Evolutionary conservation across 2,888 invertebrate species (phyloP), one percentile per base, ranked within the genome.

Genomic region (Mallateleia sp.): DNA sequence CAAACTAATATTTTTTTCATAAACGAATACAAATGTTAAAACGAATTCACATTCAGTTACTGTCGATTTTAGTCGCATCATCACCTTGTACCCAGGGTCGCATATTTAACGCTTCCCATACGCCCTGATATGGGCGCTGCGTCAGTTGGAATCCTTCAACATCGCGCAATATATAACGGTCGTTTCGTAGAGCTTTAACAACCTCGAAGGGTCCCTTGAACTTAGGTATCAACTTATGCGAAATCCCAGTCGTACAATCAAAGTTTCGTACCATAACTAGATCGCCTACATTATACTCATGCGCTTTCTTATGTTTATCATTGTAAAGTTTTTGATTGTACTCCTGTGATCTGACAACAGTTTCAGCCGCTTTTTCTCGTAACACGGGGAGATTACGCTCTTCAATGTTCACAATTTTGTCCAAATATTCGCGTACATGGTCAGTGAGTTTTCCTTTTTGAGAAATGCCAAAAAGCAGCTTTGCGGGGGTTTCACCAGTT

Each of bases 281-380:
- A 34, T 88, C 89, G 2, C 77, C 87, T 1, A 67, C 42, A 25
- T 84, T 24, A 22, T 89, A 89, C 20, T 69, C 60, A 52, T 79
- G 50, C 1, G 85, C 66, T 38, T 25, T 58, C 81, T 91, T 92
- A 42, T 89, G 91, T 54, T 78, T 91, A 50, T 82, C 88, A 78
- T 93, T 85, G 82, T 88, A 92, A 80, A 90, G 88, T 14, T 67
- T 50, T 69, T 92, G 86, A 72, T 90, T 92, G 50, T 93, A 91
- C 7, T 80, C 47, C 67, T 93, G 91, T 8, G n/a, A 69, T 66
- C 85, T 89, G 8, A 72, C 52, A n/a, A 91, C 92, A 14, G 54
- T 83, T n/a, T 78, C 50, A 1, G 75, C 64, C 5, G 88, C 86
- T 2, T 82, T 75, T 15, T 24, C 50, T 1, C 87, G 75, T 14